A percentile compares a stretch with the other conserved stretches of the same genome.
phyloP scores from a whole-genome alignment of 2,888 invertebrate genomes.

The Cryptocheilus praepositus region DNA sequence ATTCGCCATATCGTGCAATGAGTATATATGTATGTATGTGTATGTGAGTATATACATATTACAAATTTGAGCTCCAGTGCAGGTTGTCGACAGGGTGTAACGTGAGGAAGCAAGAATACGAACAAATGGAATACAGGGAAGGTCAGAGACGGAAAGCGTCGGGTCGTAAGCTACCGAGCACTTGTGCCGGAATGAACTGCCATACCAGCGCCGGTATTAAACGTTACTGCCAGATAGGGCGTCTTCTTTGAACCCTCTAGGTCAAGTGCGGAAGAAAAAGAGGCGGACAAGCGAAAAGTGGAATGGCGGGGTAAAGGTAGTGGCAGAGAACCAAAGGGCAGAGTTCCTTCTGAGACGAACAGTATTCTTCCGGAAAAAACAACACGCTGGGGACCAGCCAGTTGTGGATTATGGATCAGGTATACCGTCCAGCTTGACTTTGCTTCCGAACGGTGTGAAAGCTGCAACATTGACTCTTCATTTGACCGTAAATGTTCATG shows the following conservation, averaged over 20 bases:
- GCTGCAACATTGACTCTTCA: no score
- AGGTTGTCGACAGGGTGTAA: neutral
- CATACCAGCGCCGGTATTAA: constrained; percentile 13
- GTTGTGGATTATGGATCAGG: no score
- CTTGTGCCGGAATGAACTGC: neutral
- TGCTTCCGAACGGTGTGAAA: no score
- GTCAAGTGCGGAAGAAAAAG: constrained; percentile 28
- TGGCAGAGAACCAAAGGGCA: constrained; percentile 3
- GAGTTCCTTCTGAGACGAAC: neutral
- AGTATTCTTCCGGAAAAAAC: no score
- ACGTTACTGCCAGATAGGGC: constrained; percentile 27
- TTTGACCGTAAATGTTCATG: no score
- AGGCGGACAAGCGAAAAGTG: neutral
- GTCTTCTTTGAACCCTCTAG: constrained; percentile 22
- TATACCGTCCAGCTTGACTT: no score
- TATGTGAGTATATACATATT: no score
- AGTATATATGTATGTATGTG: no score
- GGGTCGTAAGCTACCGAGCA: no score
- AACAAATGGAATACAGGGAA: constrained; percentile 3
- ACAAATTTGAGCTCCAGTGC: neutral
- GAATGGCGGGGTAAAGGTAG: constrained; percentile 30
- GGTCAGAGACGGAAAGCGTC: no score
- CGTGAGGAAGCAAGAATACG: neutral
- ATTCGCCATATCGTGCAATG: no score
- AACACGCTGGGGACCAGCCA: no score